Evolutionary conservation across 2,797 vertebrate genomes (phyloP).

Genomic region (Chrosomus eos): DNA sequence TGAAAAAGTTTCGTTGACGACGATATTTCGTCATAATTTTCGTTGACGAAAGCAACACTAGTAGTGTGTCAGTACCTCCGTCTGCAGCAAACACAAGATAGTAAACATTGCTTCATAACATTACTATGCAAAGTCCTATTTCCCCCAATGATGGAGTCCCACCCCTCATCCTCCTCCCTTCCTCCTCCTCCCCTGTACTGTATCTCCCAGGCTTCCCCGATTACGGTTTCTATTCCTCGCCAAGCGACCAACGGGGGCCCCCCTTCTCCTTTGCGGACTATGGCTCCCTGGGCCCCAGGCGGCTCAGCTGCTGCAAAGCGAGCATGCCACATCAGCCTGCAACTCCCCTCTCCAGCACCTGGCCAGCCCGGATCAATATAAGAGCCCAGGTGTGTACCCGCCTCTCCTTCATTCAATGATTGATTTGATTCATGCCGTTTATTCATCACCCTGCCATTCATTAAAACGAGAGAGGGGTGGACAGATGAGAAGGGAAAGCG

Average conservation of each 20-base stretch:
- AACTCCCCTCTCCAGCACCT: constrained; percentile 75
- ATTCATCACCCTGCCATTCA: constrained; percentile 60
- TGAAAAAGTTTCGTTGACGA: too few relatives aligned
- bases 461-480: constrained; percentile 32
- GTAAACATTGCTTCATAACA: constrained; percentile 59
- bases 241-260: constrained; percentile 77
- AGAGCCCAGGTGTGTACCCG: constrained; percentile 77
- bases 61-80: background rate
- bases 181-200: constrained; percentile 63
- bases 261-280: constrained; percentile 81
- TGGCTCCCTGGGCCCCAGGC: constrained; percentile 78
- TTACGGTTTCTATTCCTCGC: constrained; percentile 82
- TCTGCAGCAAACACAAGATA: constrained; percentile 22
- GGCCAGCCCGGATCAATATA: constrained; percentile 78
- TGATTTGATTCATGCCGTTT: constrained; percentile 60
- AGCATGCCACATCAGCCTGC: constrained; percentile 76
- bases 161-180: constrained; percentile 39
- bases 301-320: constrained; percentile 79
- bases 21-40: too few relatives aligned
- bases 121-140: constrained; percentile 64
- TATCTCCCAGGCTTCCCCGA: constrained; percentile 77
- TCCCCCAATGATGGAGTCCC: constrained; percentile 71
- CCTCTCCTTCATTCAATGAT: constrained; percentile 65
- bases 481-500: constrained; percentile 33
- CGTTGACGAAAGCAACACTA: too few relatives aligned